A percentile compares a stretch with the other conserved stretches of the same genome.
Conservation (phyloP, 1,140 invertebrate species). For the Akabosia matsudoensis region DNA sequence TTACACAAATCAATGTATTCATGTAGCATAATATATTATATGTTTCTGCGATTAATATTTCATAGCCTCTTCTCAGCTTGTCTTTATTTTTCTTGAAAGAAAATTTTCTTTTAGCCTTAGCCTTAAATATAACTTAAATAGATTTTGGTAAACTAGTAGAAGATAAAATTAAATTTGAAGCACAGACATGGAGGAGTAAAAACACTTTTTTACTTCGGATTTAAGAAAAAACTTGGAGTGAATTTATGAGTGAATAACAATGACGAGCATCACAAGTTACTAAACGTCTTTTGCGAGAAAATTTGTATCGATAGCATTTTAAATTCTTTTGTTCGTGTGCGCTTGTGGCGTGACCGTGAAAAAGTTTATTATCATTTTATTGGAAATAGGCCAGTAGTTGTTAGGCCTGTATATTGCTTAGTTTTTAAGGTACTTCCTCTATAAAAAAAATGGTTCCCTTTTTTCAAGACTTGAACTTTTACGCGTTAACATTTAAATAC, state of each 20-base stretch:
- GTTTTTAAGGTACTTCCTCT: not conserved
- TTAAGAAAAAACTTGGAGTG: too few relatives aligned
- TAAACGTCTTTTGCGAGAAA: too few relatives aligned
- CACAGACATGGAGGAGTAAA: not conserved
- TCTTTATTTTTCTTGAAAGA: slow-evolving; percentile 22
- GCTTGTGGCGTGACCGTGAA: too few relatives aligned
- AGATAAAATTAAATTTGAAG: not conserved
- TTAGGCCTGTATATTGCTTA: not conserved
- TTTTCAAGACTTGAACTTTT: not conserved
- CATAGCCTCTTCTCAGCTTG: slow-evolving; percentile 20
- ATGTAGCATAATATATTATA: too few relatives aligned
- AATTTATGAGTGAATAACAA: too few relatives aligned
- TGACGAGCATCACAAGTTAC: too few relatives aligned
- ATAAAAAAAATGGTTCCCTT: not conserved
- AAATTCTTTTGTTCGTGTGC: too few relatives aligned
- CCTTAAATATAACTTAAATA: not conserved
- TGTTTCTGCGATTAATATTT: not conserved
- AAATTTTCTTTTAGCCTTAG: slow-evolving; percentile 18
- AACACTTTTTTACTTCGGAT: too few relatives aligned
- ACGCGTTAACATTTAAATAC: not conserved
- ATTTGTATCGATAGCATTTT: too few relatives aligned
- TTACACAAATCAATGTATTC: too few relatives aligned
- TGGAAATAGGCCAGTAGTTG: too few relatives aligned
- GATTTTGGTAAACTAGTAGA: not conserved
- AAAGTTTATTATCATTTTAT: too few relatives aligned